Evolutionary conservation across 2,888 invertebrate genomes (phyloP).

Genomic region (Choreutis nemorana): DNA sequence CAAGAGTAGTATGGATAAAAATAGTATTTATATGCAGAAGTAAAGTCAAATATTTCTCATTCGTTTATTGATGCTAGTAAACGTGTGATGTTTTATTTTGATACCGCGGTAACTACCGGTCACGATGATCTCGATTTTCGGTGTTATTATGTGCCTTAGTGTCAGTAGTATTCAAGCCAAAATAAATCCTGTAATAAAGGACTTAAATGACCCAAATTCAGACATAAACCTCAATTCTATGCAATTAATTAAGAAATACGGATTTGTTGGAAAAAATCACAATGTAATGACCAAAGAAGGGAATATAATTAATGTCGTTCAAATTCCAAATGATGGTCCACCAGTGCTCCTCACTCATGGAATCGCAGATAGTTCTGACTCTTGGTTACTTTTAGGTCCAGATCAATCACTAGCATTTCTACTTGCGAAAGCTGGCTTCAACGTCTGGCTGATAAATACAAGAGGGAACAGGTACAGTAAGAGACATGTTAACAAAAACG

Average conservation of each 20-base stretch:
- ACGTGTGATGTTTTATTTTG: conserved; percentile 20
- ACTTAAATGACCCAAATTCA: conserved; percentile 22
- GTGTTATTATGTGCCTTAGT: conserved; percentile 20
- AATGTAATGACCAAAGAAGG: conserved; percentile 39
- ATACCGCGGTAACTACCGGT: conserved; percentile 19
- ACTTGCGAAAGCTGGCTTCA: conserved; percentile 35
- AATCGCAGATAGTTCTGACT: conserved; percentile 47
- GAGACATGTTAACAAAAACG: conserved; percentile 22
- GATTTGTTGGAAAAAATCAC: conserved; percentile 26
- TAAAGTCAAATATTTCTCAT: too few relatives aligned
- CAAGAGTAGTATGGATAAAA: too few relatives aligned
- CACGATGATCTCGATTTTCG: conserved; percentile 15
- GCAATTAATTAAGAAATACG: conserved; percentile 36
- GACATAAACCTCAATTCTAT: conserved; percentile 35
- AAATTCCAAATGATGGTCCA: conserved; percentile 36
- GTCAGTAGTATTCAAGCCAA: conserved; percentile 18
- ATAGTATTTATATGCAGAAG: too few relatives aligned
- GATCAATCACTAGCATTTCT: conserved; percentile 34
- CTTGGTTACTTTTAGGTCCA: conserved; percentile 45
- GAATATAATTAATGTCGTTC: conserved; percentile 32
- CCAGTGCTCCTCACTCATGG: conserved; percentile 45
- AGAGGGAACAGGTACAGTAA: conserved; percentile 51
- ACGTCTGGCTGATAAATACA: conserved; percentile 47
- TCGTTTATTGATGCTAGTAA: too few relatives aligned
- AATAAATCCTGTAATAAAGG: too few relatives aligned